Base-by-base conservation (phyloP, 2,797 vertebrate species). In the Hylomyscus alleni region DNA sequence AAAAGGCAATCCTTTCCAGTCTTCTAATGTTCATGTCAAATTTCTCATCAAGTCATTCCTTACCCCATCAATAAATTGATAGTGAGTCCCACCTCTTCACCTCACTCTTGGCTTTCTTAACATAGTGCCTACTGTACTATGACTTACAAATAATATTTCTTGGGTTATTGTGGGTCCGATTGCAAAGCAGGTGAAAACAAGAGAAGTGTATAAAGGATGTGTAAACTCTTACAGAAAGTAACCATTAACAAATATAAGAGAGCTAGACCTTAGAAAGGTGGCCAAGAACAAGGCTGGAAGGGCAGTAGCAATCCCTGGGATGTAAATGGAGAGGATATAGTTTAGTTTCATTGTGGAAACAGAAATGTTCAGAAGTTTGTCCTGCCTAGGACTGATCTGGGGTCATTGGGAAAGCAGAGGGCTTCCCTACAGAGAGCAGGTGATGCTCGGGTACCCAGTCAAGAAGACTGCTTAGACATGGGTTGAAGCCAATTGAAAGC, bases 211-310 rank as follows among this genome's bases (percentile, higher is more conserved):
- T 44, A 67, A 89, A 78, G 15, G 72, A 76, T 77, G 40, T 17
- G 37, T 94, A 88, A 90, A 85, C 47, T 86, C 37, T 93, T 62
- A 77, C 58, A 88, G 47, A 44, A 22, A 76, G 14, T 94, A 26
- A 47, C 40, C 3, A 9, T n/a, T 89, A 85, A 77, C n/a, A 75
- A 56, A 10, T 88, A 9, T 44, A 91, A 52, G 62, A 86, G 76
- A 92, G 84, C 44, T 56, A 86, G 26, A 62, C 6, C 11, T 34
- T 13, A 93, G 13, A 44, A 50, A 90, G 10, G 14, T 52, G 67
- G 47, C 37, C 44, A 81, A 88, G 37, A 75, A 89, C 11, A 50
- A 91, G 83, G 72, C 73, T 86, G 14, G n/a, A 80, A 95, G 24
- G 69, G 9, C 24, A 31, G n/a, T 22, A n/a, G 24, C 52, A 40